phyloP scores from a whole-genome alignment of 2,797 vertebrate species.

The Myotis pilosus region DNA sequence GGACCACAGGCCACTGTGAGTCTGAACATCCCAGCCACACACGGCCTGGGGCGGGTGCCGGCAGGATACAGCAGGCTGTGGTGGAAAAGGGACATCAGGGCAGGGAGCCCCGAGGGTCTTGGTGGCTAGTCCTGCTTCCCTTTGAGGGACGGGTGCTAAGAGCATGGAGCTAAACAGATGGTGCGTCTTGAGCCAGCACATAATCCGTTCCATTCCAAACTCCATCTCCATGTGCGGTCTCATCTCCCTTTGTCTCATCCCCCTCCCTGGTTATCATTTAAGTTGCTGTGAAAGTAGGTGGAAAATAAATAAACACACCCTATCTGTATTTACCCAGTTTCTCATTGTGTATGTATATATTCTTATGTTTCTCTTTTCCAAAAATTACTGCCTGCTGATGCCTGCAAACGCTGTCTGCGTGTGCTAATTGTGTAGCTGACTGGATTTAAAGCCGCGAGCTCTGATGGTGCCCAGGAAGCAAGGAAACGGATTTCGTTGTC shows the following conservation, averaged over 20 bases:
- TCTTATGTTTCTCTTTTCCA: neutral
- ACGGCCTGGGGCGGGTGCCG: neutral
- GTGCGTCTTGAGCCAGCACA: neutral
- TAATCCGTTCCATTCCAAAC: neutral
- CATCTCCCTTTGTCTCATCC: neutral
- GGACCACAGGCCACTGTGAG: neutral
- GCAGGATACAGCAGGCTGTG: neutral
- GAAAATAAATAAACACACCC: conserved; percentile 39
- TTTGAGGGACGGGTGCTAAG: neutral
- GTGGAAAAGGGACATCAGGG: neutral
- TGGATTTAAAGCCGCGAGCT: neutral
- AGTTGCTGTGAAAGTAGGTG: conserved; percentile 35
- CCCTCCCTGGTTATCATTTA: neutral
- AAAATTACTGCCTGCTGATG: conserved; percentile 28
- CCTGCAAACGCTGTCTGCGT: neutral
- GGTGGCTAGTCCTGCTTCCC: neutral
- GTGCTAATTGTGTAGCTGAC: conserved; percentile 22
- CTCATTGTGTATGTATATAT: neutral
- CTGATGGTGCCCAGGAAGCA: neutral
- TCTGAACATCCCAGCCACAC: neutral
- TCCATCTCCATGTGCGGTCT: neutral
- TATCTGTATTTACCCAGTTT: conserved; percentile 51
- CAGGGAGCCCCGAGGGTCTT: neutral
- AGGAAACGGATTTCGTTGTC: neutral
- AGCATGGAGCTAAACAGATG: neutral